phyloP scores from a whole-genome alignment of 1,140 invertebrate species.

The Eufriesea mexicana region DNA sequence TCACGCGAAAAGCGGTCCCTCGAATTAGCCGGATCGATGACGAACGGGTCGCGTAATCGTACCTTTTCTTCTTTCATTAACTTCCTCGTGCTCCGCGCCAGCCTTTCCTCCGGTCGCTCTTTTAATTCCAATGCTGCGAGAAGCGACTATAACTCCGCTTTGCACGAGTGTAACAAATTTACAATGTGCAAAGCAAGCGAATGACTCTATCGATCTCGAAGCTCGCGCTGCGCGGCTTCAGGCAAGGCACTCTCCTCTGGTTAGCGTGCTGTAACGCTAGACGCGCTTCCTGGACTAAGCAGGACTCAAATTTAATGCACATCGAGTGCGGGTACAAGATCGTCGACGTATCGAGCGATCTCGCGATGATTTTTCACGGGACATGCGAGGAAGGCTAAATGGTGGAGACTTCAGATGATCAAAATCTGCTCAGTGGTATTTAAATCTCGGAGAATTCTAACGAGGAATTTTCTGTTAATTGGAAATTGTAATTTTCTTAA shows the following conservation, averaged over 20 bases:
- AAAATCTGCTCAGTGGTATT: no score
- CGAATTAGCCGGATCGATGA: neutral
- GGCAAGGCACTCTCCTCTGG: neutral
- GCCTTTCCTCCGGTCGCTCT: neutral
- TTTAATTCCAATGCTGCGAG: neutral
- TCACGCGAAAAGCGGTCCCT: neutral
- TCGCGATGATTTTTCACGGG: no score
- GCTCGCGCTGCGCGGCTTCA: neutral
- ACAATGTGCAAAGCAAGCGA: neutral
- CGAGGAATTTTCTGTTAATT: no score
- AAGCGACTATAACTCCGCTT: neutral
- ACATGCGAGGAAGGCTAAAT: no score
- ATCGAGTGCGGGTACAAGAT: no score
- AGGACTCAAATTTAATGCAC: no score
- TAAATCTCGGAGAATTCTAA: no score
- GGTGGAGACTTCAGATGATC: no score
- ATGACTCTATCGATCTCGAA: neutral
- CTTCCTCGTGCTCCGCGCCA: neutral
- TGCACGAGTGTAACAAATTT: neutral
- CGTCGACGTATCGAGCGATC: no score
- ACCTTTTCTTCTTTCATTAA: conserved; percentile 13
- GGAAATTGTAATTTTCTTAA: no score
- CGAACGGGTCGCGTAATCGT: conserved; percentile 14
- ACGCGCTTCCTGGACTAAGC: no score
- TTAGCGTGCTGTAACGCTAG: no score